Percentiles rank a stretch among this genome's conserved stretches.
Evolutionary conservation across 2,888 invertebrate genomes (phyloP).

Genomic region (Pachydiplax longipennis): DNA sequence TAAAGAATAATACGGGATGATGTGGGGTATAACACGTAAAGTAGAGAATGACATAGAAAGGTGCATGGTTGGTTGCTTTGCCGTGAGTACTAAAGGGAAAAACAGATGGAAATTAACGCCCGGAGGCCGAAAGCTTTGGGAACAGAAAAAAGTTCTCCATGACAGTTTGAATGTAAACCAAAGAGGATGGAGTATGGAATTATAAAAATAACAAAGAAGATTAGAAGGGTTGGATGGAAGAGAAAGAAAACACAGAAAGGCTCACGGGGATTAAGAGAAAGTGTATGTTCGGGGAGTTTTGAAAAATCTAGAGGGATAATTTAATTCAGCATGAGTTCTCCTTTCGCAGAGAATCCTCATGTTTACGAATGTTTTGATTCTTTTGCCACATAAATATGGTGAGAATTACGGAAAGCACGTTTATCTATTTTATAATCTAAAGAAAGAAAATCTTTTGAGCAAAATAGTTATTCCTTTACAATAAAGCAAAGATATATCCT

Average conservation of each 20-base stretch:
- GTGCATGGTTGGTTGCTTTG: neutral
- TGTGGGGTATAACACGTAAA: neutral
- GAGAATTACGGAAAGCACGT: no score
- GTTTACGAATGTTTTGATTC: no score
- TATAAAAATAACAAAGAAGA: neutral
- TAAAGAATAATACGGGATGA: no score
- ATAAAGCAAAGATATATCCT: no score
- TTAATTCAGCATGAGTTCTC: no score
- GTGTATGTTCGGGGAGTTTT: neutral
- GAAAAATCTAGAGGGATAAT: no score
- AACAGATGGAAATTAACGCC: neutral
- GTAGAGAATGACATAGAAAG: neutral
- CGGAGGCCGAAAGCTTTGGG: neutral
- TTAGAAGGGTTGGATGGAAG: neutral
- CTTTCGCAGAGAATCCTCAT: no score
- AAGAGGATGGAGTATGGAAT: neutral
- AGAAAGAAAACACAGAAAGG: neutral
- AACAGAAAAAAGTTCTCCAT: neutral
- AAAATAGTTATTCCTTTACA: no score
- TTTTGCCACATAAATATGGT: no score
- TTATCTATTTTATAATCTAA: no score
- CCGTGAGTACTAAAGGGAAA: neutral
- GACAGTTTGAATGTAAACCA: neutral
- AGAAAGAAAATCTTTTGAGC: no score
- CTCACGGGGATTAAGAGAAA: neutral